phyloP scores from a whole-genome alignment of 2,888 invertebrate genomes.

The Phortica magna region DNA sequence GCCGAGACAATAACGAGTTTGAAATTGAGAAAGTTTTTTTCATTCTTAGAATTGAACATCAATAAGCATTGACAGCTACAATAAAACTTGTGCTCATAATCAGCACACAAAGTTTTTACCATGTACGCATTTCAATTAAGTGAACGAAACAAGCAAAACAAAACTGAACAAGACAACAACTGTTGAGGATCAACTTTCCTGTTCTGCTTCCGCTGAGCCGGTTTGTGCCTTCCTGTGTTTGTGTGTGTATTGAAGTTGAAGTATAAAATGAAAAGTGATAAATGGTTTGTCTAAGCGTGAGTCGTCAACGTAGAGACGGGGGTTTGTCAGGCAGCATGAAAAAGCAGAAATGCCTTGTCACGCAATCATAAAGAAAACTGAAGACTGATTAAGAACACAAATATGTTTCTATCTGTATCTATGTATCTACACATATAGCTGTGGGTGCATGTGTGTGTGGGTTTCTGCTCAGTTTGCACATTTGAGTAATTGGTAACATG shows the following conservation, averaged over 20 bases:
- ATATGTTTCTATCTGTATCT: too few species aligned
- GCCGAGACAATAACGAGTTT: too few species aligned
- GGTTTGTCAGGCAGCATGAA: slow-evolving; percentile 44
- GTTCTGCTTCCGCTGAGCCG: too few species aligned
- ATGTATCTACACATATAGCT: too few species aligned
- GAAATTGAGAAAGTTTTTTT: too few species aligned
- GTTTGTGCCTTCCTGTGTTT: not conserved
- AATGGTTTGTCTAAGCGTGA: slow-evolving; percentile 63
- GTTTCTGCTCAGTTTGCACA: too few species aligned
- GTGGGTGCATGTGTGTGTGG: too few species aligned
- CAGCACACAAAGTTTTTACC: slow-evolving; percentile 44
- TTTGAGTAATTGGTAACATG: too few species aligned
- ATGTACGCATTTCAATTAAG: slow-evolving; percentile 61
- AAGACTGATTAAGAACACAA: too few species aligned
- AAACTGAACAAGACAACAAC: not conserved
- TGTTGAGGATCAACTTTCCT: too few species aligned
- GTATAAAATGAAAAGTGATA: slow-evolving; percentile 63
- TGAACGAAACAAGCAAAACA: slow-evolving; percentile 12
- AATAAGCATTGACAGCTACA: slow-evolving; percentile 12
- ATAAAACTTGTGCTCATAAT: slow-evolving; percentile 13
- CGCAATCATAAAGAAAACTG: slow-evolving; percentile 38
- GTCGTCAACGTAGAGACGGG: slow-evolving; percentile 54
- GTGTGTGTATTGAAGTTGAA: slow-evolving; percentile 26
- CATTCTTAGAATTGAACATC: not conserved
- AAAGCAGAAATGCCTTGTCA: slow-evolving; percentile 40